Conservation (phyloP, 2,113 vertebrate species). For the Gallinago undulata region DNA sequence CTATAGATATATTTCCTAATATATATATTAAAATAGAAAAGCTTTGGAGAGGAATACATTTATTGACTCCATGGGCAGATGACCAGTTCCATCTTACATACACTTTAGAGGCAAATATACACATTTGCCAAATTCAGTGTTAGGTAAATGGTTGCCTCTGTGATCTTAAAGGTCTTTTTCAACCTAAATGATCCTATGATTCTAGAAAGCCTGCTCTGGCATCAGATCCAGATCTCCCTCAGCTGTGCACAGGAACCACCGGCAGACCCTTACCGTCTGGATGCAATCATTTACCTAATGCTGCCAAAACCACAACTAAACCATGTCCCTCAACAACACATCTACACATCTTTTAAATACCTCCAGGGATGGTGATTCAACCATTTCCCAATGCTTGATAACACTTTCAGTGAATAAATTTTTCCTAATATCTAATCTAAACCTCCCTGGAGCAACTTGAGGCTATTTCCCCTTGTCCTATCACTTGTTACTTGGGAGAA, state of each 20-base stretch:
- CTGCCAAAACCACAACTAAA: background rate
- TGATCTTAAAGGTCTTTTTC: too few relatives aligned
- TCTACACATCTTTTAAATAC: rapidly evolving
- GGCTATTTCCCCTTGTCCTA: background rate
- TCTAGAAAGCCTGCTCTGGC: too few relatives aligned
- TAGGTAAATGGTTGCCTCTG: too few relatives aligned
- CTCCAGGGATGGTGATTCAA: background rate
- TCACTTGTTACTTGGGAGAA: background rate
- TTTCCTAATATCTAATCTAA: background rate
- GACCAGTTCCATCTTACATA: background rate
- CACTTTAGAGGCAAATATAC: background rate
- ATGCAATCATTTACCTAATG: background rate
- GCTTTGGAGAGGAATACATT: background rate
- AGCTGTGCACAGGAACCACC: too few relatives aligned
- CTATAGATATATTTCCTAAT: background rate
- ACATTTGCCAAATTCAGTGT: background rate
- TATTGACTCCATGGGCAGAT: background rate
- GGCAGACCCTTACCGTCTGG: too few relatives aligned
- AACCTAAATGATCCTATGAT: too few relatives aligned
- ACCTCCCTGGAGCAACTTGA: background rate
- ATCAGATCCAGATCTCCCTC: too few relatives aligned
- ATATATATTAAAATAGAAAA: background rate
- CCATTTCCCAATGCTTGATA: background rate
- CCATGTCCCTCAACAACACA: background rate
- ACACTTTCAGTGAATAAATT: background rate